Conservation (phyloP, 2,888 invertebrate genomes). For the Emmelina monodactyla region DNA sequence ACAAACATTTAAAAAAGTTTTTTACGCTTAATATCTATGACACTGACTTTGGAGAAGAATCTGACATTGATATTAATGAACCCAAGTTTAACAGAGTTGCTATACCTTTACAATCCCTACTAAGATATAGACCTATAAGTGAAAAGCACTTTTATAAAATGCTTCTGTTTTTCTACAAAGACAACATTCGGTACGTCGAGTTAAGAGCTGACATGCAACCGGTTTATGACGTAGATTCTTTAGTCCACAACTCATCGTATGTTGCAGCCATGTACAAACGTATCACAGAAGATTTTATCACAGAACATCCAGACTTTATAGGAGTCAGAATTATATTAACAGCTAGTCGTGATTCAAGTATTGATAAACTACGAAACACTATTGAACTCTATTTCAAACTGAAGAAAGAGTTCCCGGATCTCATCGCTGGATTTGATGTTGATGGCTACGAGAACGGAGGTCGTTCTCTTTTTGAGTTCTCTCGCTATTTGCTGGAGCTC, state of each 20-base stretch:
- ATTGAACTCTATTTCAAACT: conserved; percentile 55
- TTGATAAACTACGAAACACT: conserved; percentile 31
- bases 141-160: conserved; percentile 69
- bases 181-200: conserved; percentile 76
- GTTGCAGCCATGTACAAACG: conserved; percentile 62
- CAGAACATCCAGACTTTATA: conserved; percentile 69
- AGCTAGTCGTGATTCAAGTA: conserved; percentile 22
- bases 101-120: conserved; percentile 50
- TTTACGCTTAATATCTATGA: conserved; percentile 54
- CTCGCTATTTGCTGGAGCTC: conserved; percentile 57
- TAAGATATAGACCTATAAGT: conserved; percentile 70
- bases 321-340: conserved; percentile 73
- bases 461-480: conserved; percentile 66
- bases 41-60: conserved; percentile 47
- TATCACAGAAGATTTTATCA: conserved; percentile 63
- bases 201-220: conserved; percentile 66
- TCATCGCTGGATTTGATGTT: conserved; percentile 81
- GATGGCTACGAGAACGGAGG: conserved; percentile 84
- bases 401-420: conserved; percentile 59
- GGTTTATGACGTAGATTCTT: conserved; percentile 71
- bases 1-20: conserved; percentile 57
- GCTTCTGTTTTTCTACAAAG: conserved; percentile 69
- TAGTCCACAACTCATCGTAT: conserved; percentile 52
- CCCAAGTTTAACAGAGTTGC: conserved; percentile 55
- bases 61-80: conserved; percentile 69